Percentiles rank a stretch among this genome's conserved stretches.
These are phyloP conservation scores for Antedon mediterranea DNA, from an alignment of 53 echinoderm and acorn worm genomes.

Conservation along the genomic window DNA sequence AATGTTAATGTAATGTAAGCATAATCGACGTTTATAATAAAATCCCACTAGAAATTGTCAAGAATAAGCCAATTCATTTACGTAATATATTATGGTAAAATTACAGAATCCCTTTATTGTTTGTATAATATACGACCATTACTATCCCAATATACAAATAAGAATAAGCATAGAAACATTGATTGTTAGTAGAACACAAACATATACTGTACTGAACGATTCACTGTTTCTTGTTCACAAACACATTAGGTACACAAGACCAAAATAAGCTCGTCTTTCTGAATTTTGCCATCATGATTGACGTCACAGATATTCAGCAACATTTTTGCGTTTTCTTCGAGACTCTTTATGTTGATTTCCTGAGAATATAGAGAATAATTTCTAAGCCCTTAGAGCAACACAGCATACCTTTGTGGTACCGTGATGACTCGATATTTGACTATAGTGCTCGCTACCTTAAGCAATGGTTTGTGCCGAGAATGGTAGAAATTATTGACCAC, in stretches of 20 bases:
- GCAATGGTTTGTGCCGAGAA: too few relatives aligned
- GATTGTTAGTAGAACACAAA: not conserved
- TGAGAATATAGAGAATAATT: not conserved
- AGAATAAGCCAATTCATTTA: not conserved
- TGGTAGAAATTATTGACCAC: too few relatives aligned
- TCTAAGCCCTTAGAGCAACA: not conserved
- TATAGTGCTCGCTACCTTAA: too few relatives aligned
- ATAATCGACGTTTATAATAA: not conserved
- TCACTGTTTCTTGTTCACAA: not conserved
- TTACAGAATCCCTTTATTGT: not conserved
- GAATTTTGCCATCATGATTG: not conserved
- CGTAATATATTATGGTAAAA: not conserved
- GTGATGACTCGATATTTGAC: too few relatives aligned
- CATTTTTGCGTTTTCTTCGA: slow-evolving; percentile 1
- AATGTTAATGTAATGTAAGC: not conserved
- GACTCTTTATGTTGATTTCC: not conserved
- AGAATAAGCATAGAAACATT: not conserved
- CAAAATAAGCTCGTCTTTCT: slow-evolving; percentile 6
- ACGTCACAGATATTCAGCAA: slow-evolving; percentile 7
- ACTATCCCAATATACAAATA: not conserved
- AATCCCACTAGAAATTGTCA: not conserved
- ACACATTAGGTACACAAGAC: slow-evolving; percentile 2
- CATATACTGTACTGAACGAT: not conserved
- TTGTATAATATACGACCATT: not conserved
- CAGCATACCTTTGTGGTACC: too few relatives aligned